Percentiles rank a stretch among this genome's conserved stretches.
Evolutionary conservation across 2,888 invertebrate species (phyloP).

Genomic region (Cheilosia vernalis): DNA sequence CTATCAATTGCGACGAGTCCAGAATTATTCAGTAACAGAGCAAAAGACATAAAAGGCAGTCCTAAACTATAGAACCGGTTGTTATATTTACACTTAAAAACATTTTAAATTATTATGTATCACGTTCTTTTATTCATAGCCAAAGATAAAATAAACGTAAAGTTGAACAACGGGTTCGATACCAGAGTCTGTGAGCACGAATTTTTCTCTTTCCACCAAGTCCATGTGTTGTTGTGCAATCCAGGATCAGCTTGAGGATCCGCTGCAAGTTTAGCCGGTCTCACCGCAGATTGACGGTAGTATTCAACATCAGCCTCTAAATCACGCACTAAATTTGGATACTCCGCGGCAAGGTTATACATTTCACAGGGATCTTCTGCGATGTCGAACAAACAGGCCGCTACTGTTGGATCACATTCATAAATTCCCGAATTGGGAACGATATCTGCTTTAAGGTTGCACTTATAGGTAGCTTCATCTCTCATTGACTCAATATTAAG

Average conservation of each 20-base stretch:
- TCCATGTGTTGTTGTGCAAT: slow-evolving; percentile 85
- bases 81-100: slow-evolving; percentile 24
- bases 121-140: slow-evolving; percentile 3
- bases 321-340: slow-evolving; percentile 77
- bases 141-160: slow-evolving; percentile 31
- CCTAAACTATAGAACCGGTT: background rate
- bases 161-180: slow-evolving; percentile 13
- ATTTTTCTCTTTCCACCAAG: slow-evolving; percentile 84
- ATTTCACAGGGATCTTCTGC: slow-evolving; percentile 85
- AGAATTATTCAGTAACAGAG: background rate
- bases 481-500: slow-evolving; percentile 77
- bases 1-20: no score
- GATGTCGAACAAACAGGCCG: slow-evolving; percentile 84
- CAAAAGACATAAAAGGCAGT: background rate
- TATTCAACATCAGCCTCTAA: slow-evolving; percentile 84
- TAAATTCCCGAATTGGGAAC: slow-evolving; percentile 62
- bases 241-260: slow-evolving; percentile 85
- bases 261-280: slow-evolving; percentile 83
- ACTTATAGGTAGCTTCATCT: slow-evolving; percentile 77
- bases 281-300: slow-evolving; percentile 82
- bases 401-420: slow-evolving; percentile 79
- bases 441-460: slow-evolving; percentile 4
- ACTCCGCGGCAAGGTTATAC: slow-evolving; percentile 80
- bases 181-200: background rate
- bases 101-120: background rate